A percentile compares a stretch with the other conserved stretches of the same genome.
phyloP scores from a whole-genome alignment of 1,140 invertebrate genomes.

The Drosophila micromelanica region DNA sequence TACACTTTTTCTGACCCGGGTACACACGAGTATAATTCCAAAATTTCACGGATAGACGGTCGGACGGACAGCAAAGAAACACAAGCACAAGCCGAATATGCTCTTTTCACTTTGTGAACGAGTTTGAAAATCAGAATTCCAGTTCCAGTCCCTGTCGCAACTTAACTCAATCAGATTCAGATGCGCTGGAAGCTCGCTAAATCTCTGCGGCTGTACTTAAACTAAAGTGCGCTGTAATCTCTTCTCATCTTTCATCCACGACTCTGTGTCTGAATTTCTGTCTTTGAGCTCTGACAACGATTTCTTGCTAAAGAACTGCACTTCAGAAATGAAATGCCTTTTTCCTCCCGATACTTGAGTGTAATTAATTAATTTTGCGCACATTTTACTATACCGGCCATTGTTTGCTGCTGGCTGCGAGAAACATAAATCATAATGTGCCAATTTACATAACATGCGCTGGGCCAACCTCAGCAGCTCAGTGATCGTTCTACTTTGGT shows the following conservation, averaged over 20 bases:
- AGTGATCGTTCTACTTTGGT: conserved; percentile 58
- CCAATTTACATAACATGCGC: conserved; percentile 42
- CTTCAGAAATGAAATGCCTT: conserved; percentile 72
- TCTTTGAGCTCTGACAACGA: conserved; percentile 12
- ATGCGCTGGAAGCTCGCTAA: conserved; percentile 4
- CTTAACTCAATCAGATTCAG: conserved; percentile 20
- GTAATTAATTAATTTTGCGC: conserved; percentile 83
- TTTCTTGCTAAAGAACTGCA: conserved; percentile 36
- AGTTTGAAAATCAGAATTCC: not conserved
- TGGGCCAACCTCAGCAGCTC: conserved; percentile 37
- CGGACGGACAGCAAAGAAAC: too few relatives aligned
- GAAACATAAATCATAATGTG: conserved; percentile 43
- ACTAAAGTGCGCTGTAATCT: conserved; percentile 59
- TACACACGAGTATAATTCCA: too few relatives aligned
- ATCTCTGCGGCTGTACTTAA: conserved; percentile 5
- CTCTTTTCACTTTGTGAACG: too few relatives aligned
- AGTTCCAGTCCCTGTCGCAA: conserved; percentile 4
- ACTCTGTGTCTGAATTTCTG: not conserved
- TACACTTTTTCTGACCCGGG: too few relatives aligned
- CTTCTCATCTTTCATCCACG: conserved; percentile 11
- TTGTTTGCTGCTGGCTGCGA: conserved; percentile 11
- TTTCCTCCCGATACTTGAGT: conserved; percentile 73
- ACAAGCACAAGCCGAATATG: too few relatives aligned
- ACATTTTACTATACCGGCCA: conserved; percentile 23
- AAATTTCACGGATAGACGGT: too few relatives aligned